Conservation (phyloP, 2,797 vertebrate genomes). For the Delichon dasypus region DNA sequence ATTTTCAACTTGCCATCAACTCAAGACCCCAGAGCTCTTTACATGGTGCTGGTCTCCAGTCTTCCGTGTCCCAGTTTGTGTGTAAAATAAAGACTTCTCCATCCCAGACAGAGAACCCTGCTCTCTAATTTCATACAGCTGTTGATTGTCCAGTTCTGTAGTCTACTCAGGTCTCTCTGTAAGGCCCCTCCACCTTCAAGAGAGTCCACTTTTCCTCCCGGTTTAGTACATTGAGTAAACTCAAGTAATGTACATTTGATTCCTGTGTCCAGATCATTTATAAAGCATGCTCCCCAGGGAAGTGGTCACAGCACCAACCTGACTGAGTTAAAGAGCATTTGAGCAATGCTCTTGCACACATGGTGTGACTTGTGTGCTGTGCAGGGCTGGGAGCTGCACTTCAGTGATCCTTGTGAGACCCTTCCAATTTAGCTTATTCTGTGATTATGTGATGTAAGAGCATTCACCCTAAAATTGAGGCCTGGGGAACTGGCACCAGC, state of each 20-base stretch:
- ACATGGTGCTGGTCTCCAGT: background rate
- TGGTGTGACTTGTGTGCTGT: background rate
- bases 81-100: background rate
- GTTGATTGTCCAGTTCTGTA: background rate
- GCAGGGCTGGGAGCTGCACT: background rate
- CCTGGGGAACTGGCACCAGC: background rate
- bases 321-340: background rate
- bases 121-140: background rate
- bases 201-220: background rate
- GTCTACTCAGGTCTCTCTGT: too few relatives aligned
- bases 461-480: background rate
- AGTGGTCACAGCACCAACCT: background rate
- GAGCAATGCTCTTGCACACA: background rate
- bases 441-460: background rate
- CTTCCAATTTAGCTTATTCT: background rate
- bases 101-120: background rate
- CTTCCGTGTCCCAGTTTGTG: rapidly evolving
- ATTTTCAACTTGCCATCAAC: background rate
- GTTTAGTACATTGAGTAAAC: background rate
- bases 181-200: background rate
- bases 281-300: background rate
- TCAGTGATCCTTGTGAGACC: too few relatives aligned
- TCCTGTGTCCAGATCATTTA: background rate
- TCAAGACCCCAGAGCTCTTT: background rate
- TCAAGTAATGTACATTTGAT: background rate